A percentile compares a stretch with the other conserved stretches of the same genome.
Evolutionary conservation across 2,797 vertebrate genomes (phyloP).

Genomic region (Crypturellus tataupa): DNA sequence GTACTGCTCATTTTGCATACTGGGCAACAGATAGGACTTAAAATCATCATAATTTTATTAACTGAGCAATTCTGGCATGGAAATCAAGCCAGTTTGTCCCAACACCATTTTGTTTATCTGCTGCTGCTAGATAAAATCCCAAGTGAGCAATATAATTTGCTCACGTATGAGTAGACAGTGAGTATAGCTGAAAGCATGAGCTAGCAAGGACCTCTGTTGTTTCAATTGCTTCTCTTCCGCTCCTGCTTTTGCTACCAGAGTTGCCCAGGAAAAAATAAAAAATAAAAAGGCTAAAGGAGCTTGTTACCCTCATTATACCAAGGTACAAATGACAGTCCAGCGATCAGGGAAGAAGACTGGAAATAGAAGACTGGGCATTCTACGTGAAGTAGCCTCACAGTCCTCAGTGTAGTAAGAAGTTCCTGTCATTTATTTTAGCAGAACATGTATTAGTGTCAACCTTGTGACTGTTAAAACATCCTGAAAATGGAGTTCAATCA

Average conservation of each 20-base stretch:
- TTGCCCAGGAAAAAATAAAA: too few relatives aligned
- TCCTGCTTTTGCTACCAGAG: neutral
- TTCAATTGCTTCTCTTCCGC: neutral
- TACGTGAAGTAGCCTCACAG: neutral
- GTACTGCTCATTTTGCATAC: neutral
- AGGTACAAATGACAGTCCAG: neutral
- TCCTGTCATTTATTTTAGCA: neutral
- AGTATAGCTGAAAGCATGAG: neutral
- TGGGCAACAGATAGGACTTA: neutral
- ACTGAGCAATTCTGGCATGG: neutral
- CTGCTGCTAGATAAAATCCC: neutral
- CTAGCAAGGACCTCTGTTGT: neutral
- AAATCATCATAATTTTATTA: neutral
- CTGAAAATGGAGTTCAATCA: neutral
- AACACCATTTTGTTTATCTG: neutral
- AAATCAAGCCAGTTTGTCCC: neutral
- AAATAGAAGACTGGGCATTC: neutral
- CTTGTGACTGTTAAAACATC: neutral
- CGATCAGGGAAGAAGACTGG: neutral
- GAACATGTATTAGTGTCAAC: neutral
- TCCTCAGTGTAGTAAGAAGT: neutral
- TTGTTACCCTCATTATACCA: neutral
- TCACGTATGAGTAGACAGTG: neutral
- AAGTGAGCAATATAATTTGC: neutral
- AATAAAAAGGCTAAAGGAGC: neutral